Evolutionary conservation across 2,113 vertebrate species (phyloP).

Genomic region (Spheniscus mendiculus): DNA sequence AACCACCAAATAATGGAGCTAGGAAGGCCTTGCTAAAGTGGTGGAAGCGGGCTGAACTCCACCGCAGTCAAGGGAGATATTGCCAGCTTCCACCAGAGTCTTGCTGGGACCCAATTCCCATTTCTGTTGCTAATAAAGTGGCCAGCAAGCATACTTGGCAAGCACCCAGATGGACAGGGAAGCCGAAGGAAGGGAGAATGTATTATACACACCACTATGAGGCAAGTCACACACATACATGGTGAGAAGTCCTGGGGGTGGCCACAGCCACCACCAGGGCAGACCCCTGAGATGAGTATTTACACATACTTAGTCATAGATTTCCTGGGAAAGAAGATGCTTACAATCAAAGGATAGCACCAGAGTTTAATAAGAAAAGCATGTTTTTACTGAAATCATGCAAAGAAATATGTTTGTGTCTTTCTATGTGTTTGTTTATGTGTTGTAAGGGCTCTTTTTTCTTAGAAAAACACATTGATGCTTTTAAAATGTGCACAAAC

Average conservation of each 20-base stretch:
- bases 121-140: neutral
- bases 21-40: neutral
- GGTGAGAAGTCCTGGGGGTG: neutral
- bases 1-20: accelerated
- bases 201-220: neutral
- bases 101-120: neutral
- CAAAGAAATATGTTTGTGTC: neutral
- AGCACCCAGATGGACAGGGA: neutral
- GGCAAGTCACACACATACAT: neutral
- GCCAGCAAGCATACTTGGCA: neutral
- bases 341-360: neutral
- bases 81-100: neutral
- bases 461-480: neutral
- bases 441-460: neutral
- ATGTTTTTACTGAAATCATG: constrained; percentile 27
- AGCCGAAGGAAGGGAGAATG: neutral
- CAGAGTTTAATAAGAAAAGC: constrained; percentile 22
- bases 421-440: neutral
- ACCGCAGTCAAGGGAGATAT: neutral
- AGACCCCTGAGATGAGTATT: neutral
- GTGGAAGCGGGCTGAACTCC: neutral
- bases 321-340: neutral
- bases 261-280: neutral
- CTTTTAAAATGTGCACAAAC: neutral
- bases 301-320: neutral